These are phyloP conservation scores for Cheilosia vulpina DNA, from an alignment of 2,888 invertebrate species.

Conservation along the genomic window DNA sequence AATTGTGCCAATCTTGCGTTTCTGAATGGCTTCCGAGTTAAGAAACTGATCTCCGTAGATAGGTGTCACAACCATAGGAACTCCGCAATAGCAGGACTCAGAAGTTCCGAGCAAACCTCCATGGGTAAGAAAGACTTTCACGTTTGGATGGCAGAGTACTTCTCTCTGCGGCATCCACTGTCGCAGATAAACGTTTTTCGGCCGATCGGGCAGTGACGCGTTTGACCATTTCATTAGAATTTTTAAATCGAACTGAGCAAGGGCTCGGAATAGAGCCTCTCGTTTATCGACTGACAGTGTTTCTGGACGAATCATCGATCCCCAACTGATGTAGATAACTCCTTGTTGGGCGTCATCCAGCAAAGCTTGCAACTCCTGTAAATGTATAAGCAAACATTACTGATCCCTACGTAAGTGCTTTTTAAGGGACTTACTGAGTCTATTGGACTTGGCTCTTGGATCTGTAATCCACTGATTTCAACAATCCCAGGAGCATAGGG, in stretches of 20 bases:
- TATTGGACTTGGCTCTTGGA: conserved; percentile 77
- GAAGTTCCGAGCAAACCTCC: conserved; percentile 88
- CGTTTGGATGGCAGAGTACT: conserved; percentile 88
- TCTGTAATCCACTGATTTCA: conserved; percentile 85
- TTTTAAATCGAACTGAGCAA: conserved; percentile 84
- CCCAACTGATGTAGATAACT: conserved; percentile 88
- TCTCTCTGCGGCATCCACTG: conserved; percentile 90
- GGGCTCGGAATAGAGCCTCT: conserved; percentile 85
- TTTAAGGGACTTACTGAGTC: conserved; percentile 77
- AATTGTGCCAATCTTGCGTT: conserved; percentile 85
- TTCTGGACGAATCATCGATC: conserved; percentile 87
- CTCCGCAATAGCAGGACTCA: conserved; percentile 87
- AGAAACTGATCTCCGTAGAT: conserved; percentile 87
- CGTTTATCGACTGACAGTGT: conserved; percentile 85
- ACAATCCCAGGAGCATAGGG: conserved; percentile 83
- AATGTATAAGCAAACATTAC: conserved; percentile 68
- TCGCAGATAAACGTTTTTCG: conserved; percentile 86
- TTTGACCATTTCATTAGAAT: conserved; percentile 89
- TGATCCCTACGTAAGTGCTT: neutral
- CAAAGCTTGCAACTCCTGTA: conserved; percentile 85
- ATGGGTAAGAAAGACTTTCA: conserved; percentile 88
- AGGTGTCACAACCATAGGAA: conserved; percentile 87
- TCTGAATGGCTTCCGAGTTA: conserved; percentile 85
- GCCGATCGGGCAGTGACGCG: conserved; percentile 84
- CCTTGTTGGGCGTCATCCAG: conserved; percentile 85